Percentiles rank a stretch among this genome's conserved stretches.
These are phyloP conservation scores for Neotoxoptera formosana DNA, from an alignment of 1,140 invertebrate species.

Conservation along the genomic window DNA sequence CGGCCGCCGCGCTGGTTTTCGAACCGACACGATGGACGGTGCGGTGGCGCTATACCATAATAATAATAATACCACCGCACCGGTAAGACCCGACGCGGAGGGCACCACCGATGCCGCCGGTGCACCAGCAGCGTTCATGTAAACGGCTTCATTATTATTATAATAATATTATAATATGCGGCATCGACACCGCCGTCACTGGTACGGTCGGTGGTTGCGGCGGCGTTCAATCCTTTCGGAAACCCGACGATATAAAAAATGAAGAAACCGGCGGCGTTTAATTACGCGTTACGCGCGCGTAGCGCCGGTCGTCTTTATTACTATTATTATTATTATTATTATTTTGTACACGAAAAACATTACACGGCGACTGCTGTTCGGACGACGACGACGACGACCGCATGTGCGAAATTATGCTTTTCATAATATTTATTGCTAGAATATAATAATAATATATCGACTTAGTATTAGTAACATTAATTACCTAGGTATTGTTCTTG, in stretches of 20 bases:
- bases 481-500: no score
- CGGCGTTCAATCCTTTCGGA: not conserved
- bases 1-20: not conserved
- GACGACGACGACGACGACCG: not conserved
- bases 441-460: no score
- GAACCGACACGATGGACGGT: not conserved
- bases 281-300: not conserved
- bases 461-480: not conserved
- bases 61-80: slow-evolving; percentile 17
- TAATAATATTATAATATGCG: slow-evolving; percentile 34
- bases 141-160: slow-evolving; percentile 56
- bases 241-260: not conserved
- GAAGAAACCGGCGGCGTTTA: not conserved
- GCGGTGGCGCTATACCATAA: slow-evolving; percentile 47
- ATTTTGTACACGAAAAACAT: not conserved
- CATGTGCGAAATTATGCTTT: not conserved
- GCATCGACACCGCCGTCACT: not conserved
- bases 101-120: not conserved
- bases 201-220: not conserved
- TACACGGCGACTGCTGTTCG: not conserved
- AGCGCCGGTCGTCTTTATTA: not conserved
- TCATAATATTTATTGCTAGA: not conserved
- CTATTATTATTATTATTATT: not conserved
- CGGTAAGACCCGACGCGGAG: slow-evolving; percentile 7
- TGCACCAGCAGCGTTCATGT: not conserved